Evolutionary conservation across 2,888 invertebrate species (phyloP).

Genomic region (Drosophila mayaguana): DNA sequence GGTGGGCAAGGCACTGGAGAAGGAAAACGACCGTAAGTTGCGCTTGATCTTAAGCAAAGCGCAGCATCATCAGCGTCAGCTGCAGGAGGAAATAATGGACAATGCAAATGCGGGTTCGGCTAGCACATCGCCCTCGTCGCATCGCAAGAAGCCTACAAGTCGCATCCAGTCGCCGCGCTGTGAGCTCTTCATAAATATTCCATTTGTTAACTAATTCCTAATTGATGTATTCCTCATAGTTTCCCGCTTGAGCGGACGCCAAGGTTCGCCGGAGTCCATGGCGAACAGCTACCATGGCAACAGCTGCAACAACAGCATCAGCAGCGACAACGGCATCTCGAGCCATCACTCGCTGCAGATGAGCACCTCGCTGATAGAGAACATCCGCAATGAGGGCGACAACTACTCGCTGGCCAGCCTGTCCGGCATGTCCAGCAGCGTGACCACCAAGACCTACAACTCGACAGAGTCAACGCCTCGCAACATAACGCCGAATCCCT

Average conservation of each 20-base stretch:
- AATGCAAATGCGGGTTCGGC: constrained; percentile 81
- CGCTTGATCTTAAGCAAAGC: constrained; percentile 95
- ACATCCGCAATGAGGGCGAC: constrained; percentile 86
- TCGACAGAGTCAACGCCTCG: constrained; percentile 84
- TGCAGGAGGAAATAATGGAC: constrained; percentile 89
- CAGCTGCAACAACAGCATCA: constrained; percentile 76
- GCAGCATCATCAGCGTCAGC: constrained; percentile 94
- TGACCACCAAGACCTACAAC: constrained; percentile 79
- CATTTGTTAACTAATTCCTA: constrained; percentile 27
- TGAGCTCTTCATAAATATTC: constrained; percentile 55
- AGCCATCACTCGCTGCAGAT: constrained; percentile 83
- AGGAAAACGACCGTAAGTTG: constrained; percentile 94
- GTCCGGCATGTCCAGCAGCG: constrained; percentile 74
- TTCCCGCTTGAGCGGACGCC: constrained; percentile 85
- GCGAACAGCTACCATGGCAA: constrained; percentile 89
- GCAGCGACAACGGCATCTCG: constrained; percentile 78
- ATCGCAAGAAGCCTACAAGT: constrained; percentile 84
- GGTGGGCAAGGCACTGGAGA: constrained; percentile 92
- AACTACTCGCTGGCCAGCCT: constrained; percentile 83
- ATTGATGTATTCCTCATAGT: constrained; percentile 70
- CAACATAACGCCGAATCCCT: constrained; percentile 84
- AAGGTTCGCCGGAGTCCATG: constrained; percentile 90
- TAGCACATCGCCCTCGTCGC: constrained; percentile 84
- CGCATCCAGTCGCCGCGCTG: constrained; percentile 85
- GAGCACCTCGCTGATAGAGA: constrained; percentile 85